phyloP scores from a whole-genome alignment of 2,797 vertebrate genomes.

The Siniperca undulata region DNA sequence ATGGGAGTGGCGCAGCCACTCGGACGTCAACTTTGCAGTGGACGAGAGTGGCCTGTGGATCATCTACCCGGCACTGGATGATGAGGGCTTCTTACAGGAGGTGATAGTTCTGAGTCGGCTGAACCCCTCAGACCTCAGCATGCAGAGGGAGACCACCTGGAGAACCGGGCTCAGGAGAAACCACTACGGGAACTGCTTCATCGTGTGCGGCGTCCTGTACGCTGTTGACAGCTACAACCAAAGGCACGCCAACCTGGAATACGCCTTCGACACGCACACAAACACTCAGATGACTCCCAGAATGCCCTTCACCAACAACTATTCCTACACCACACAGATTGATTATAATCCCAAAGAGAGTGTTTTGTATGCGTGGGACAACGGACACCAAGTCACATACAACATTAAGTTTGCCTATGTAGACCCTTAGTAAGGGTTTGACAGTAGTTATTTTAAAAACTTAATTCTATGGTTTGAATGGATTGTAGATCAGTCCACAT shows the following conservation, averaged over 20 bases:
- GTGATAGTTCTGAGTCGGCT: constrained; percentile 95
- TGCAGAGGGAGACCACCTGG: constrained; percentile 95
- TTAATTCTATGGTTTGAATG: constrained; percentile 70
- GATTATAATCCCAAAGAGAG: constrained; percentile 98
- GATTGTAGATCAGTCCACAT: constrained; percentile 95
- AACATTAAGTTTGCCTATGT: constrained; percentile 93
- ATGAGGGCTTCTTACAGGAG: constrained; percentile 94
- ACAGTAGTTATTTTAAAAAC: constrained; percentile 43
- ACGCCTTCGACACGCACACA: constrained; percentile 98
- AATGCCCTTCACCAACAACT: constrained; percentile 95
- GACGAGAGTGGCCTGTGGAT: constrained; percentile 98
- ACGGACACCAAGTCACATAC: constrained; percentile 98
- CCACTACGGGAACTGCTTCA: constrained; percentile 95
- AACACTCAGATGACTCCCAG: constrained; percentile 96
- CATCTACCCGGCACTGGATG: constrained; percentile 94
- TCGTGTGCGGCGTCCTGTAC: constrained; percentile 96
- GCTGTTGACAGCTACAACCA: constrained; percentile 94
- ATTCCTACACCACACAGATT: constrained; percentile 95
- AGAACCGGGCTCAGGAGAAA: constrained; percentile 93
- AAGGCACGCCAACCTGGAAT: constrained; percentile 93
- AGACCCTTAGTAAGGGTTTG: constrained; percentile 67
- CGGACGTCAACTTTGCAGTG: constrained; percentile 93
- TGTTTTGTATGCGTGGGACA: constrained; percentile 96
- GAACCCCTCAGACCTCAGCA: constrained; percentile 92
- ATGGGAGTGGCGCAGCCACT: constrained; percentile 93